Percentiles rank a stretch among this genome's conserved stretches.
Evolutionary conservation across 1,140 invertebrate species (phyloP).

Genomic region (Eciton burchellii): DNA sequence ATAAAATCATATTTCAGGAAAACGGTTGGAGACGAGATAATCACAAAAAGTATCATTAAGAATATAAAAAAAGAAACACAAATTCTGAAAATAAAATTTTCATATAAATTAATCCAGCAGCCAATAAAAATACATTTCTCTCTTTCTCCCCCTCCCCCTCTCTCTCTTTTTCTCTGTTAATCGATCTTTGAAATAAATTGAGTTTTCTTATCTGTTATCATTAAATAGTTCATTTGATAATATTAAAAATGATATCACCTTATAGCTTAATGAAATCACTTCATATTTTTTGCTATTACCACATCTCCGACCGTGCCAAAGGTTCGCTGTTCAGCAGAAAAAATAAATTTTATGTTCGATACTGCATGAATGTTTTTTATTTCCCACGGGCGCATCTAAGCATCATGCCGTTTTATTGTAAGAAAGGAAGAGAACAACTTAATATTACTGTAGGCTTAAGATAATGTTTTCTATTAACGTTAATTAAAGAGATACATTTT

Average conservation of each 20-base stretch:
- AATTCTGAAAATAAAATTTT: not conserved
- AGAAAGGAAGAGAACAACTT: conserved; percentile 51
- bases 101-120: not conserved
- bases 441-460: conserved; percentile 68
- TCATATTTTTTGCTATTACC: conserved; percentile 19
- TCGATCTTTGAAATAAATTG: conserved; percentile 26
- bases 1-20: conserved; percentile 33
- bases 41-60: no score
- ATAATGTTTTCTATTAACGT: conserved; percentile 78
- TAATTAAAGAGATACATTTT: conserved; percentile 73
- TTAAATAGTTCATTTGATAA: conserved; percentile 14
- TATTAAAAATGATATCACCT: not conserved
- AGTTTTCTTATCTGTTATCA: conserved; percentile 30
- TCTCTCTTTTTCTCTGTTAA: not conserved
- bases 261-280: conserved; percentile 2
- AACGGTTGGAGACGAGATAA: conserved; percentile 29
- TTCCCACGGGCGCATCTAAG: conserved; percentile 46
- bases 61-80: not conserved
- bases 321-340: conserved; percentile 10
- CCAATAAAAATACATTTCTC: not conserved
- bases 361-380: conserved; percentile 64
- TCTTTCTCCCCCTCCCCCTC: not conserved
- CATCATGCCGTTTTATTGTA: conserved; percentile 46
- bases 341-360: conserved; percentile 68
- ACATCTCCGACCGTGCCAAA: conserved; percentile 33